Percentiles rank a stretch among this genome's conserved stretches.
Conservation (phyloP, 2,888 invertebrate genomes). For the Mesorhabditis spiculigera region DNA sequence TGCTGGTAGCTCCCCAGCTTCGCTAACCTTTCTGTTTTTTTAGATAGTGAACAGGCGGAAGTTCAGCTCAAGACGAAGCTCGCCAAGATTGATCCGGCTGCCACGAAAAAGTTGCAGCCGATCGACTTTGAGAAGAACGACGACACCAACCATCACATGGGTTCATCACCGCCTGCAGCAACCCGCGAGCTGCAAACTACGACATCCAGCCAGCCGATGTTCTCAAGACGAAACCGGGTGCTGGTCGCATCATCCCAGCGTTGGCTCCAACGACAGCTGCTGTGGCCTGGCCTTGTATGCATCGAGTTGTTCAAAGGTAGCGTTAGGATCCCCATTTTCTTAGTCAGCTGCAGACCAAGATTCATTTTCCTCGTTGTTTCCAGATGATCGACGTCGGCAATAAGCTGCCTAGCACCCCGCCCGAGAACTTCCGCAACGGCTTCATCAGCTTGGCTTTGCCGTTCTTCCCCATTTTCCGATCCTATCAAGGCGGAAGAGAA, state of each 20-base stretch:
- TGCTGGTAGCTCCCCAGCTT: not conserved
- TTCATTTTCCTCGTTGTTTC: not conserved
- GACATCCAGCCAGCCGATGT: conserved; percentile 89
- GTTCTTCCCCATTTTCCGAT: conserved; percentile 92
- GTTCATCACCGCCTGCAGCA: conserved; percentile 95
- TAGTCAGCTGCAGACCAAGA: not conserved
- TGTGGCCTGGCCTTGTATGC: conserved; percentile 80
- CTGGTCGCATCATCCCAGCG: conserved; percentile 97
- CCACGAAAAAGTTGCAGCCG: conserved; percentile 68
- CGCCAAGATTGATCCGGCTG: conserved; percentile 36
- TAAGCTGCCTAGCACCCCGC: conserved; percentile 39
- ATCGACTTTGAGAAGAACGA: conserved; percentile 98
- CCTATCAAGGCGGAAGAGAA: conserved; percentile 79
- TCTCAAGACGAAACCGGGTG: conserved; percentile 83
- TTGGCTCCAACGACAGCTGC: conserved; percentile 98
- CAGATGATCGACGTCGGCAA: conserved; percentile 41
- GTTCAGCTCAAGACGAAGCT: conserved; percentile 42
- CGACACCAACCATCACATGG: conserved; percentile 95
- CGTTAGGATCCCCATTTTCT: not conserved
- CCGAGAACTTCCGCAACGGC: conserved; percentile 85
- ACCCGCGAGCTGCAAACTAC: conserved; percentile 92
- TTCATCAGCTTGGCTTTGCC: conserved; percentile 93
- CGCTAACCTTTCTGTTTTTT: conserved; percentile 5
- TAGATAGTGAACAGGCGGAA: conserved; percentile 38
- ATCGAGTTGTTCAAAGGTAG: conserved; percentile 73